Base-by-base conservation (phyloP, 2,888 invertebrate genomes). In the Anoplius nigerrimus region DNA sequence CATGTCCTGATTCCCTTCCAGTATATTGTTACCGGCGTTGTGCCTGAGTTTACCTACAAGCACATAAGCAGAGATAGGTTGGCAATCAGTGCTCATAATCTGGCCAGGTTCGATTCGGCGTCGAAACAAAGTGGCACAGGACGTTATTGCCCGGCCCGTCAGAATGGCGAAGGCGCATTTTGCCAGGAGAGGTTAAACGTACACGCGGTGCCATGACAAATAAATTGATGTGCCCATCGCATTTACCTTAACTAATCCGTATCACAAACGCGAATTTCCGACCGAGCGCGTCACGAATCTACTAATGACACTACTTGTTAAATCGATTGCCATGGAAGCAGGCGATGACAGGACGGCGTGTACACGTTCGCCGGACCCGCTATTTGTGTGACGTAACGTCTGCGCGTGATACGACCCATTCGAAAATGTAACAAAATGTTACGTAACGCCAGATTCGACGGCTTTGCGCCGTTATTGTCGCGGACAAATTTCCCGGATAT, bases 1-100 rank as follows among this genome's bases (percentile, higher is more conserved):
- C 84, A 87, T 87, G 63, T 88, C 85, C 65, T 87, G 88, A 76
- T 86, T 87, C 65, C 87, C 88, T 63, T 86, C 87, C 20, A 88
- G 78, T 66, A 87, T 84, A 68, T 85, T 80, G 74, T 86, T 87
- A 11, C 84, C 84, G 21, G 82, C 80, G 68, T 85, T 87, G 67
- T 88, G 87, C 66, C 84, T 85, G 53, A 84, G 73, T 71, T 88
- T 88, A 45, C 88, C 88, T 88, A 81, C 5, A 86, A 86, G 69
- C 70, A 69, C 42, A 71, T 56, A 21, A 22, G 53, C 43, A 46
- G 18, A 15, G 15, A 42, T 48, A 48, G n/a, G 48, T 20, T 8
- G 6, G 16, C 15, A 48, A 48, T 48, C 48, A 20, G 20, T 34
- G 34, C 34, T 34, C 34, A 6, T 34, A 34, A 34, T 34, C 34